Percentiles rank a stretch among this genome's conserved stretches.
These are phyloP conservation scores for Speoplatyrhinus poulsoni DNA, from an alignment of 2,113 vertebrate genomes.

Conservation along the genomic window DNA sequence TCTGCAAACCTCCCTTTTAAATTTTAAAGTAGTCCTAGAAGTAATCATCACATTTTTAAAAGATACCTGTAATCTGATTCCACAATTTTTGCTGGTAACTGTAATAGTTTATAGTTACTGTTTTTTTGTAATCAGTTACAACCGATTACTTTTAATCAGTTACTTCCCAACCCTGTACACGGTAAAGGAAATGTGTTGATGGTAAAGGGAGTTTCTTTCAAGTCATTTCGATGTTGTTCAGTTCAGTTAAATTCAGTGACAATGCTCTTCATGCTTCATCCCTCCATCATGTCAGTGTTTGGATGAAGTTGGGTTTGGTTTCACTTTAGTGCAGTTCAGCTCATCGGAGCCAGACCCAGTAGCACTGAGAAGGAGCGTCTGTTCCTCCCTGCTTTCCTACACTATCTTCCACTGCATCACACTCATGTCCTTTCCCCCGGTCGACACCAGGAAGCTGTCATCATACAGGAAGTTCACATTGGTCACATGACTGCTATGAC, in stretches of 20 bases:
- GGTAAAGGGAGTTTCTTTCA: constrained; percentile 26
- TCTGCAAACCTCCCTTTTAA: too few species aligned
- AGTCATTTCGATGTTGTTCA: constrained; percentile 2
- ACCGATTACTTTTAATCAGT: too few species aligned
- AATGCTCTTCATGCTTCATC: neutral
- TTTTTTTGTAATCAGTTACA: too few species aligned
- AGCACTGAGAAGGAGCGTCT: constrained; percentile 14
- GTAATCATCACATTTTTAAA: too few species aligned
- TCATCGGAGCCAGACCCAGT: constrained; percentile 22
- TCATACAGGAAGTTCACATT: constrained; percentile 92
- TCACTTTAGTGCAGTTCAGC: constrained; percentile 5
- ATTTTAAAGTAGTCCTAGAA: too few species aligned
- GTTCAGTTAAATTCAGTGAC: neutral
- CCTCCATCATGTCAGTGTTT: neutral
- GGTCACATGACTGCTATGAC: constrained; percentile 98
- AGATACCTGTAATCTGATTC: too few species aligned
- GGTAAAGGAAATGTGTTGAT: constrained; percentile 19
- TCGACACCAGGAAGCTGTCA: constrained; percentile 94
- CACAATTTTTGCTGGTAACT: too few species aligned
- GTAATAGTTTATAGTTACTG: too few species aligned
- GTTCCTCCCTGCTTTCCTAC: constrained; percentile 64
- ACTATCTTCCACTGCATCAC: constrained; percentile 98
- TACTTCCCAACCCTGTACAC: too few species aligned
- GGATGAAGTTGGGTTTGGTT: neutral
- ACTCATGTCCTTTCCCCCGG: constrained; percentile 96